Conservation (phyloP, 2,113 vertebrate species). For the Laterallus jamaicensis region DNA sequence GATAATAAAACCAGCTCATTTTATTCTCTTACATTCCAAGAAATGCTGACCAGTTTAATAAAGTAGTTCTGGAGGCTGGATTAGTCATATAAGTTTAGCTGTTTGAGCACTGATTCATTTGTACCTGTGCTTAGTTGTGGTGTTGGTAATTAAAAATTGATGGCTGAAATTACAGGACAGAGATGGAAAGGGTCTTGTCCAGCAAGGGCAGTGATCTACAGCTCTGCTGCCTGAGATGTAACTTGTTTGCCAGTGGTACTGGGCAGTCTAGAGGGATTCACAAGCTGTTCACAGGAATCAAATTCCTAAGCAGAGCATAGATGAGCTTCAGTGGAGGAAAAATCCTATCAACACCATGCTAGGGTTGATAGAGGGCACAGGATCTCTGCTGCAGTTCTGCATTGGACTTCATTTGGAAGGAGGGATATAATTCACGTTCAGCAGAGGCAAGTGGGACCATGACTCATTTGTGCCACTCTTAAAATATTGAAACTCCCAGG, state of each 20-base stretch:
- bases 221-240: neutral
- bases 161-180: neutral
- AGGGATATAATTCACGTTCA: conserved; percentile 45
- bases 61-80: neutral
- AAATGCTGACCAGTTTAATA: neutral
- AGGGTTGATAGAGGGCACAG: neutral
- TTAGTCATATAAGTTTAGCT: neutral
- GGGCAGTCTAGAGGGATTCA: neutral
- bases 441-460: neutral
- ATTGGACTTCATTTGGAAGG: neutral
- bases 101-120: neutral
- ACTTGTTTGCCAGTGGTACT: neutral
- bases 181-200: neutral
- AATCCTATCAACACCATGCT: neutral
- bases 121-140: neutral
- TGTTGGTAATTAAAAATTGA: neutral
- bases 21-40: neutral
- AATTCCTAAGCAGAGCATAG: neutral
- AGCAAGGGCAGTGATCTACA: neutral
- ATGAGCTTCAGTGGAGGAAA: neutral
- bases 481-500: conserved; percentile 60
- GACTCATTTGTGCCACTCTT: conserved; percentile 65
- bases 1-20: neutral
- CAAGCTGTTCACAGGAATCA: neutral
- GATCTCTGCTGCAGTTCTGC: neutral